These are phyloP conservation scores for Orientallactaga bullata DNA, from an alignment of 2,113 vertebrate species.

Conservation along the genomic window DNA sequence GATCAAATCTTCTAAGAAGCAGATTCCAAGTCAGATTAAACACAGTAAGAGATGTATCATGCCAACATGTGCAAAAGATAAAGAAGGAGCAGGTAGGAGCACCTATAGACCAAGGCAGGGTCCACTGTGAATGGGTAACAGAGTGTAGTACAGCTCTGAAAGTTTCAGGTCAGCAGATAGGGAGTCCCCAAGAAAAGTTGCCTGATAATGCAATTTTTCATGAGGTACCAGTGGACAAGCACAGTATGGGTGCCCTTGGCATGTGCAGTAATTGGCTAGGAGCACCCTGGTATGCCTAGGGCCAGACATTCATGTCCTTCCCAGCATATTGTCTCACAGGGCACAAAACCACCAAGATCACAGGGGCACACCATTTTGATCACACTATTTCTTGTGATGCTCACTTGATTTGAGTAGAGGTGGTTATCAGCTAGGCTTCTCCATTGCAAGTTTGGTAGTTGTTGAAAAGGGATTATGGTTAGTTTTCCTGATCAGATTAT, in stretches of 20 bases:
- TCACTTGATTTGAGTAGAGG: background rate
- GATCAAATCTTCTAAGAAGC: background rate
- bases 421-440: background rate
- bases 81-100: background rate
- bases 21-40: background rate
- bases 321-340: background rate
- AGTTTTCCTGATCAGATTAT: background rate
- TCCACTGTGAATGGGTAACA: background rate
- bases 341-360: fast-evolving
- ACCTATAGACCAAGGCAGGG: background rate
- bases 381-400: background rate
- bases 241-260: no score
- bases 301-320: background rate
- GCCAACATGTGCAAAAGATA: background rate
- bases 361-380: background rate
- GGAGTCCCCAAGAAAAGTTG: background rate
- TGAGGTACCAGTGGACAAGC: background rate
- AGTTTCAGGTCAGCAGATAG: background rate
- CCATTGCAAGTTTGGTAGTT: background rate
- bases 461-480: background rate
- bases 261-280: background rate
- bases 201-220: background rate
- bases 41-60: background rate
- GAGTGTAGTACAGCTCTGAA: background rate
- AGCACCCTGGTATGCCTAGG: background rate